A percentile compares a stretch with the other conserved stretches of the same genome.
Conservation (phyloP, 2,113 vertebrate species). For the Balaenoptera acutorostrata region DNA sequence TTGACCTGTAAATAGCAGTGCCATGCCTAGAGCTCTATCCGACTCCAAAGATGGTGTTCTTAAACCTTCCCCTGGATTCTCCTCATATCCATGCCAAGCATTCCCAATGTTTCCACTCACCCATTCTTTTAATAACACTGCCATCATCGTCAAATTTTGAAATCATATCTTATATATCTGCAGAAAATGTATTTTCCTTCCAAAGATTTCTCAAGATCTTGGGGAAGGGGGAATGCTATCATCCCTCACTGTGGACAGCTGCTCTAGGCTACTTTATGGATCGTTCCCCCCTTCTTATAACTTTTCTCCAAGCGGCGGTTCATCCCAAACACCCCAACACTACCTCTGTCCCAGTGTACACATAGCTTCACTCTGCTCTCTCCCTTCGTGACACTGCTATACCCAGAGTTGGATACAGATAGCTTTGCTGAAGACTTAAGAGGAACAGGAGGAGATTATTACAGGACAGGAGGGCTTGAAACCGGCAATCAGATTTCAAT, state of each 20-base stretch:
- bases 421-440: background rate
- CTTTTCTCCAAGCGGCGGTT: accelerated
- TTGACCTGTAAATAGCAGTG: background rate
- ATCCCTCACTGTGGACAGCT: background rate
- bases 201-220: background rate
- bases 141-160: background rate
- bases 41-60: background rate
- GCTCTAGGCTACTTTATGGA: background rate
- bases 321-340: background rate
- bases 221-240: background rate
- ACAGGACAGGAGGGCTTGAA: background rate
- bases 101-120: background rate
- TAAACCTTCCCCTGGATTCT: background rate
- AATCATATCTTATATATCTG: background rate
- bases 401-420: background rate
- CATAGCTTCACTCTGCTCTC: background rate
- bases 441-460: background rate
- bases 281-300: background rate
- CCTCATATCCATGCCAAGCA: background rate
- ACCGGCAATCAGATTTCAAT: background rate
- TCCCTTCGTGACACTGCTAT: no score
- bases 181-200: background rate
- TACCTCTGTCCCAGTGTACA: background rate
- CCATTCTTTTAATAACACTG: background rate
- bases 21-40: background rate